These are phyloP conservation scores for Morpho deidamia DNA, from an alignment of 2,888 invertebrate species.

Conservation along the genomic window DNA sequence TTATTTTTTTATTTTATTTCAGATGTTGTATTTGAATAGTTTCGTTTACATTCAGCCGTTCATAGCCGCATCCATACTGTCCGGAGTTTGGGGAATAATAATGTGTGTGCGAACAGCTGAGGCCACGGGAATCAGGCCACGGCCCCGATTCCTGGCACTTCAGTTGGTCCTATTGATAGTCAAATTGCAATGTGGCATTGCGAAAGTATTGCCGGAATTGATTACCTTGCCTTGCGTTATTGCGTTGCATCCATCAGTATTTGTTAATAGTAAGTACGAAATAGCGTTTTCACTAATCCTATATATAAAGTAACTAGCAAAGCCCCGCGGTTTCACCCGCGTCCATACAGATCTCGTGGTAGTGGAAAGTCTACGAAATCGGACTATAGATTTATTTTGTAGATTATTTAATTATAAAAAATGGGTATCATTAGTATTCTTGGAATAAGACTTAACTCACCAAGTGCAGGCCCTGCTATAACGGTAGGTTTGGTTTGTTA, in stretches of 20 bases:
- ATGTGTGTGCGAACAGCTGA: constrained; percentile 76
- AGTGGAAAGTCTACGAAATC: too few species aligned
- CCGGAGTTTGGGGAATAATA: constrained; percentile 83
- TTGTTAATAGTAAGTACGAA: constrained; percentile 78
- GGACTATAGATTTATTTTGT: too few species aligned
- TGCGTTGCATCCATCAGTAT: constrained; percentile 81
- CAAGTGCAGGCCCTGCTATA: too few species aligned
- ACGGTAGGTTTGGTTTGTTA: too few species aligned
- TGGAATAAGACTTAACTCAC: too few species aligned
- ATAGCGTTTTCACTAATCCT: too few species aligned
- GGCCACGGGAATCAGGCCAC: constrained; percentile 61
- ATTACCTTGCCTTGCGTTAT: constrained; percentile 80
- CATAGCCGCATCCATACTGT: constrained; percentile 80
- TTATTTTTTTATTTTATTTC: constrained; percentile 28
- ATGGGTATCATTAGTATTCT: too few species aligned
- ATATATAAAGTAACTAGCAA: too few species aligned
- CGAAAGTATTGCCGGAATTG: constrained; percentile 75
- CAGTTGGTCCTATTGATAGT: constrained; percentile 83
- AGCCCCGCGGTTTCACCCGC: too few species aligned
- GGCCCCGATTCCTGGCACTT: constrained; percentile 75
- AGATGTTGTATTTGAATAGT: constrained; percentile 78
- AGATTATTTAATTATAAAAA: too few species aligned
- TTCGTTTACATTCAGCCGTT: constrained; percentile 82
- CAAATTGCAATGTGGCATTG: constrained; percentile 81
- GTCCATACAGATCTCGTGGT: too few species aligned